Percentiles rank a stretch among this genome's conserved stretches.
phyloP scores from a whole-genome alignment of 2,888 invertebrate genomes.

The Philopedon plagiatum region DNA sequence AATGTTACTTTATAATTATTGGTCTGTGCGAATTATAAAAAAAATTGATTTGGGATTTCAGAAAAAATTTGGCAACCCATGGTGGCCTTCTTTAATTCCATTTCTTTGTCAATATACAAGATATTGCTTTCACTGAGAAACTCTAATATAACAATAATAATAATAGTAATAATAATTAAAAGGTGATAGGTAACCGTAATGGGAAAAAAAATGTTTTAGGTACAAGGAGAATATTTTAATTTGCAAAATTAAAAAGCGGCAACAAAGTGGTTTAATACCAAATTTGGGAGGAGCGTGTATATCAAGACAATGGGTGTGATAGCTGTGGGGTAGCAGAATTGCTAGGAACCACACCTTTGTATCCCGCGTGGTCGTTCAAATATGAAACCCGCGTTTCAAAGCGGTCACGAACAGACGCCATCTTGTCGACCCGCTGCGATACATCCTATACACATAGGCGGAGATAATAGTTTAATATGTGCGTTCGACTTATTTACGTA shows the following conservation, averaged over 20 bases:
- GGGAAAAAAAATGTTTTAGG: not conserved
- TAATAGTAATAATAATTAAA: too few species aligned
- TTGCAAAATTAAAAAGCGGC: constrained; percentile 30
- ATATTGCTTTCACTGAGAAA: too few species aligned
- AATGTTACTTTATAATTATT: too few species aligned
- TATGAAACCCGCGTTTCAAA: constrained; percentile 51
- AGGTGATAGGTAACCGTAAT: too few species aligned
- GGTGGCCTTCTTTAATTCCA: too few species aligned
- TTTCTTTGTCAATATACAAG: too few species aligned
- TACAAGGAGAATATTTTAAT: constrained; percentile 1
- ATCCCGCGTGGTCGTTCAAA: constrained; percentile 60
- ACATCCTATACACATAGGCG: constrained; percentile 50
- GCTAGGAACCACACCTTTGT: constrained; percentile 63
- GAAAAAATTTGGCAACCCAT: too few species aligned
- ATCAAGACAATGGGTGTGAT: constrained; percentile 65
- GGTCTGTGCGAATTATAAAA: too few species aligned
- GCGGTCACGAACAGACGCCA: constrained; percentile 59
- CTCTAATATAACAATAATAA: too few species aligned
- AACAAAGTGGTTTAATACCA: constrained; percentile 29
- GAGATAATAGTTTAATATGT: constrained; percentile 12
- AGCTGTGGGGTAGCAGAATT: constrained; percentile 61
- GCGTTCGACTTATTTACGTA: too few species aligned
- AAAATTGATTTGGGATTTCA: too few species aligned
- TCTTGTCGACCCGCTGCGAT: constrained; percentile 62
- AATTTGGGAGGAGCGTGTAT: constrained; percentile 61